A percentile compares a stretch with the other conserved stretches of the same genome.
Evolutionary conservation across 1,140 invertebrate genomes (phyloP).

Genomic region (Bombus consobrinus): DNA sequence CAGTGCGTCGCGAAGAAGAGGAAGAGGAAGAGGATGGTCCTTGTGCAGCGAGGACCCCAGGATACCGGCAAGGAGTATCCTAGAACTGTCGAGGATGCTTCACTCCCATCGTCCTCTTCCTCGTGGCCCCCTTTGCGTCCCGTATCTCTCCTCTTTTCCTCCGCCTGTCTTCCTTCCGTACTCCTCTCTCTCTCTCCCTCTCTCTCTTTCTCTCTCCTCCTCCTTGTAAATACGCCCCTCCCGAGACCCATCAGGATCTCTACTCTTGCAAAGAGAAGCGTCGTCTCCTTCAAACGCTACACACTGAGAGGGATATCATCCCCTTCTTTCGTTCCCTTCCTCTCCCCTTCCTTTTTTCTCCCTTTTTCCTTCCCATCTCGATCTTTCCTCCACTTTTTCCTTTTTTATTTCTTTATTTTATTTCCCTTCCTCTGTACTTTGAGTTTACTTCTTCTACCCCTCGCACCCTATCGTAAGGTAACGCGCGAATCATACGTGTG

Average conservation of each 20-base stretch:
- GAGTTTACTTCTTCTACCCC: slow-evolving; percentile 11
- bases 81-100: slow-evolving; percentile 81
- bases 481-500: too few relatives aligned
- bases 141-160: slow-evolving; percentile 17
- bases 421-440: slow-evolving; percentile 25
- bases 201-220: slow-evolving; percentile 40
- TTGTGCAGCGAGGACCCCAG: slow-evolving; percentile 78
- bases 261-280: slow-evolving; percentile 59
- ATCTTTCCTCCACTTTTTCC: slow-evolving; percentile 22
- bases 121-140: slow-evolving; percentile 31
- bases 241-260: slow-evolving; percentile 54
- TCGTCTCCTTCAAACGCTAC: slow-evolving; percentile 65
- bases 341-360: slow-evolving; percentile 12
- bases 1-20: slow-evolving; percentile 59
- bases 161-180: slow-evolving; percentile 5
- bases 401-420: not conserved
- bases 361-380: slow-evolving; percentile 9
- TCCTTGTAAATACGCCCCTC: slow-evolving; percentile 66
- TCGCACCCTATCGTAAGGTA: too few relatives aligned
- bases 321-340: not conserved
- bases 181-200: slow-evolving; percentile 44
- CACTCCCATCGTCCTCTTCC: slow-evolving; percentile 74
- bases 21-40: slow-evolving; percentile 77
- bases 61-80: slow-evolving; percentile 81
- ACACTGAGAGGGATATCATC: slow-evolving; percentile 46